phyloP scores from a whole-genome alignment of 2,797 vertebrate genomes.

The Pseudochaenichthys georgianus region DNA sequence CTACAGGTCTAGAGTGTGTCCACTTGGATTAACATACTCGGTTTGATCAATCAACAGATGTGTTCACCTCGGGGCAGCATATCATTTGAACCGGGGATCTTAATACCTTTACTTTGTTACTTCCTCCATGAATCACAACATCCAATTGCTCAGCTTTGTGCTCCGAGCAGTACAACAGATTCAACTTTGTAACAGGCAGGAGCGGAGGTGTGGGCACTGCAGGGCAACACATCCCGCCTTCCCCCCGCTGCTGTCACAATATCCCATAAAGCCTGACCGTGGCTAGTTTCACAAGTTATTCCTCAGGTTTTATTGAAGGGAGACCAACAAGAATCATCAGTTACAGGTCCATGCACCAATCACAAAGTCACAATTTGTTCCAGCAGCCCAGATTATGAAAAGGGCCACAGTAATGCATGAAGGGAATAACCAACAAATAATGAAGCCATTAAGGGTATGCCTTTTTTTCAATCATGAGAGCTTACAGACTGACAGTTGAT shows the following conservation, averaged over 20 bases:
- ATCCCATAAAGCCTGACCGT: conserved; percentile 34
- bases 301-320: conserved; percentile 27
- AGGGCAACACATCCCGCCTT: conserved; percentile 4
- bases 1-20: not conserved
- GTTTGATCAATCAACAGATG: not conserved
- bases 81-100: no score
- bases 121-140: conserved; percentile 3
- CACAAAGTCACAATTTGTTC: conserved; percentile 25
- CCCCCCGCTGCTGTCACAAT: conserved; percentile 29
- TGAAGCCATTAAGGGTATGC: conserved; percentile 35
- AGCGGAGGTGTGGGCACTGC: conserved; percentile 22
- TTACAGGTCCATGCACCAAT: conserved; percentile 38
- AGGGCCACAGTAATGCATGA: conserved; percentile 46
- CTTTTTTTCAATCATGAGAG: conserved; percentile 39
- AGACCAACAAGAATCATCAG: conserved; percentile 5
- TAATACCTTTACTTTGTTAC: not conserved
- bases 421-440: conserved; percentile 45
- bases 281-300: conserved; percentile 16
- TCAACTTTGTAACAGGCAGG: conserved; percentile 29
- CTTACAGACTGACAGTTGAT: conserved; percentile 35
- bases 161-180: conserved; percentile 29
- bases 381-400: conserved; percentile 27
- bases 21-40: not conserved
- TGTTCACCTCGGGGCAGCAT: not conserved
- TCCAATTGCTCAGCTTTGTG: conserved; percentile 3